Evolutionary conservation across 23 tunicate genomes (phyloP).

Genomic region (Corella eumyota): DNA sequence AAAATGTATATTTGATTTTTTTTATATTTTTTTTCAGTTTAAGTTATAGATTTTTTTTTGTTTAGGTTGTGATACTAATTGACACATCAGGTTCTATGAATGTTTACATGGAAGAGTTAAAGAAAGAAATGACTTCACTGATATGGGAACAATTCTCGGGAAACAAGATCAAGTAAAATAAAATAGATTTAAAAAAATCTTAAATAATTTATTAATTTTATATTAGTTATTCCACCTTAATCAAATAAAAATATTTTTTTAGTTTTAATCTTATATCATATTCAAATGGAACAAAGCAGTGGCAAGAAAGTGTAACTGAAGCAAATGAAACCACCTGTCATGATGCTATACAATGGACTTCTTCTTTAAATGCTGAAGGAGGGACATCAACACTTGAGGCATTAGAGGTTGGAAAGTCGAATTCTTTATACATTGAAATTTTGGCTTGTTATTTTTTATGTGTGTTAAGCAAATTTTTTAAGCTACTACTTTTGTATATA

Average conservation of each 20-base stretch:
- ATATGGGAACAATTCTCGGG: conserved; percentile 78
- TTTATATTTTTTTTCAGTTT: not conserved
- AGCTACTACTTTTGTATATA: too few species aligned
- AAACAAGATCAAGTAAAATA: conserved; percentile 31
- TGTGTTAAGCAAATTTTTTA: too few species aligned
- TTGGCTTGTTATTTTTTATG: not conserved
- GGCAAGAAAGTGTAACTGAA: conserved; percentile 67
- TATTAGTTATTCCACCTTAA: too few species aligned
- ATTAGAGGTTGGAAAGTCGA: conserved; percentile 20
- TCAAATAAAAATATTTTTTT: too few species aligned
- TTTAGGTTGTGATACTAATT: conserved; percentile 49
- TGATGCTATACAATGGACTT: conserved; percentile 80
- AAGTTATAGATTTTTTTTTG: not conserved
- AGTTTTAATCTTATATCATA: conserved; percentile 76
- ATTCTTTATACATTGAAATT: not conserved
- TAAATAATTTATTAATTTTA: too few species aligned
- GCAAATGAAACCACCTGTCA: conserved; percentile 57
- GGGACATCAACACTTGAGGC: conserved; percentile 80
- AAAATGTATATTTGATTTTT: not conserved
- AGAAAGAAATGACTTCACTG: conserved; percentile 59
- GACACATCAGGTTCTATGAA: conserved; percentile 86
- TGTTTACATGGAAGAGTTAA: conserved; percentile 52
- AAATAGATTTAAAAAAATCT: too few species aligned
- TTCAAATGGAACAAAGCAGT: conserved; percentile 49
- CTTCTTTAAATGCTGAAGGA: conserved; percentile 58